These are phyloP conservation scores for Chrysochloris asiatica DNA, from an alignment of 2,113 vertebrate genomes.

Conservation along the genomic window DNA sequence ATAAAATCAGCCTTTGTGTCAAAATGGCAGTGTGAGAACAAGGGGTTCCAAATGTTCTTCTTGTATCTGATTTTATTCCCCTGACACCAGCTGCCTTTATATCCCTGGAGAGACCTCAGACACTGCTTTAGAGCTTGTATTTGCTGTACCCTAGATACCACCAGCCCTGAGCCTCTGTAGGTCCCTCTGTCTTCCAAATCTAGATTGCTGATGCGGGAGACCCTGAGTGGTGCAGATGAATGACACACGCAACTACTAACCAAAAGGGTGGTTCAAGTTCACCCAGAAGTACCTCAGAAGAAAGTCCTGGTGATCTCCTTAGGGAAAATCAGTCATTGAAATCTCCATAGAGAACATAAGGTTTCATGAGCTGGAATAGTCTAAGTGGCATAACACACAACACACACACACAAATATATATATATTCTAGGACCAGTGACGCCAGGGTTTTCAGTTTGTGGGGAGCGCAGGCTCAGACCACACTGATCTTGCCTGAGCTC, in stretches of 20 bases:
- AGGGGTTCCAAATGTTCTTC: not conserved
- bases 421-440: not conserved
- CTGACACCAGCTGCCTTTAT: not conserved
- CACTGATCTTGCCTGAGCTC: not conserved
- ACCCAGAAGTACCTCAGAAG: not conserved
- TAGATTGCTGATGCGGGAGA: not conserved
- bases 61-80: not conserved
- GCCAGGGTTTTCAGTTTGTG: not conserved
- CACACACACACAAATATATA: not conserved
- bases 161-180: not conserved
- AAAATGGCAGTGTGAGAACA: not conserved
- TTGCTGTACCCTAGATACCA: not conserved
- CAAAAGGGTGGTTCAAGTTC: not conserved
- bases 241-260: not conserved
- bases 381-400: not conserved
- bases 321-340: not conserved
- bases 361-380: not conserved
- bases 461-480: not conserved
- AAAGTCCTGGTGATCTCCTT: not conserved
- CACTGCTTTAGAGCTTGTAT: not conserved
- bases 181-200: not conserved
- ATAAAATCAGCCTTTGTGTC: constrained; percentile 40
- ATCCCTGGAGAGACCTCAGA: not conserved
- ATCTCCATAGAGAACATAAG: not conserved
- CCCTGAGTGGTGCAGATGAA: not conserved